Conservation (phyloP, 2,113 vertebrate species). For the Phrynosoma platyrhinos region DNA sequence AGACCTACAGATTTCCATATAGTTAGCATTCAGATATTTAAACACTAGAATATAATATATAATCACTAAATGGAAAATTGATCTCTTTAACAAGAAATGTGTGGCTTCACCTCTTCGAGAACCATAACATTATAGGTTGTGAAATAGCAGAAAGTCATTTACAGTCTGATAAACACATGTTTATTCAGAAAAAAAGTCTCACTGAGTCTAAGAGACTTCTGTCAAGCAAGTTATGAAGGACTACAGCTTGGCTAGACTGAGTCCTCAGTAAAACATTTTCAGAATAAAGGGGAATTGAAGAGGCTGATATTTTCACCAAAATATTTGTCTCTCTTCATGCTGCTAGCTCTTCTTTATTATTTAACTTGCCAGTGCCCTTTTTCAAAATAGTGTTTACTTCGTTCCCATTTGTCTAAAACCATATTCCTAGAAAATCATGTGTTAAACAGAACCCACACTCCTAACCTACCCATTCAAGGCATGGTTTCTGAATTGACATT, state of each 20-base stretch:
- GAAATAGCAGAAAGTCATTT: neutral
- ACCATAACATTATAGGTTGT: neutral
- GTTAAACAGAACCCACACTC: neutral
- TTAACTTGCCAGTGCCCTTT: neutral
- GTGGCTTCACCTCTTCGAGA: neutral
- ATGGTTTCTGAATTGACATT: neutral
- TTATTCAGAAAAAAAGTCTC: neutral
- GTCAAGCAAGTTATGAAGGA: too few relatives aligned
- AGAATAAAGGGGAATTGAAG: neutral
- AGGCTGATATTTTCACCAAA: neutral
- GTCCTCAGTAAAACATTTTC: neutral
- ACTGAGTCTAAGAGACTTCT: neutral
- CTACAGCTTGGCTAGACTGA: neutral
- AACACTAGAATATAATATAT: neutral
- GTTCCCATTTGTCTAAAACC: too few relatives aligned
- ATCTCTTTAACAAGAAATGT: neutral
- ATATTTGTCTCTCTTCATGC: neutral
- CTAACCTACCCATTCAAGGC: neutral
- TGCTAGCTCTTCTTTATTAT: neutral
- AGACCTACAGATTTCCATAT: neutral
- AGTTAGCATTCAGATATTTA: constrained; percentile 1
- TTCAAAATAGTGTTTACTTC: too few relatives aligned
- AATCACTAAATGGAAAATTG: neutral
- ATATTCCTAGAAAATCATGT: too few relatives aligned
- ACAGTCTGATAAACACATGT: neutral